A percentile compares a stretch with the other conserved stretches of the same genome.
Conservation (phyloP, 2,888 invertebrate species). For the Aspidiotus rigidus region DNA sequence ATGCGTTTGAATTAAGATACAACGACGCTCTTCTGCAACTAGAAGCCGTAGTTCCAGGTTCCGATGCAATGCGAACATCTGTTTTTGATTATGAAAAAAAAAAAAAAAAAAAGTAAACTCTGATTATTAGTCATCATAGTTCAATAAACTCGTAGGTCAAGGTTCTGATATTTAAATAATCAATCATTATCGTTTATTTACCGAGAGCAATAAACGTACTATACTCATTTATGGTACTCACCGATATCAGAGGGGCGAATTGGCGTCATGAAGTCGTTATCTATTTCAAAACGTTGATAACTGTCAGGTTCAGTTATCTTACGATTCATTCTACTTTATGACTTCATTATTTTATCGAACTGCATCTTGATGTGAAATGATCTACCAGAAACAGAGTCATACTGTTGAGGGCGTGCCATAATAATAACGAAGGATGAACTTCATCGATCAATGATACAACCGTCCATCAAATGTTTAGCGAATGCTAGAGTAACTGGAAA, state of each 20-base stretch:
- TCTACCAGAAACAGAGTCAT: too few relatives aligned
- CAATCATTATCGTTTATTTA: background rate
- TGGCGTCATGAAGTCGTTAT: constrained; percentile 25
- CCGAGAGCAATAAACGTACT: background rate
- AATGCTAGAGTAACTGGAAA: too few relatives aligned
- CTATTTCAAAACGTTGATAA: constrained; percentile 22
- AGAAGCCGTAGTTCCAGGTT: constrained; percentile 13
- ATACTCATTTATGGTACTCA: constrained; percentile 8
- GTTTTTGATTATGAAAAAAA: background rate
- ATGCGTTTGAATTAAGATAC: constrained; percentile 25
- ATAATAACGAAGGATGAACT: too few relatives aligned
- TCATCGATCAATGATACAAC: too few relatives aligned
- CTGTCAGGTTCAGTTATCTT: constrained; percentile 9
- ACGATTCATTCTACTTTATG: too few relatives aligned
- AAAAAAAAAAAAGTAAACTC: too few relatives aligned
- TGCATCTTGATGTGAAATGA: too few relatives aligned
- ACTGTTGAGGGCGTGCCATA: too few relatives aligned
- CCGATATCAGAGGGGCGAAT: constrained; percentile 28
- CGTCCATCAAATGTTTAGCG: too few relatives aligned
- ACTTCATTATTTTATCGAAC: too few relatives aligned
- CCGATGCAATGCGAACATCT: constrained; percentile 22
- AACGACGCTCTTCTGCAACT: constrained; percentile 15
- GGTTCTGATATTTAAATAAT: background rate
- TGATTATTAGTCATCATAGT: background rate
- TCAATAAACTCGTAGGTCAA: background rate